A percentile compares a stretch with the other conserved stretches of the same genome.
Evolutionary conservation across 2,113 vertebrate species (phyloP).

Genomic region (Stegastes partitus): DNA sequence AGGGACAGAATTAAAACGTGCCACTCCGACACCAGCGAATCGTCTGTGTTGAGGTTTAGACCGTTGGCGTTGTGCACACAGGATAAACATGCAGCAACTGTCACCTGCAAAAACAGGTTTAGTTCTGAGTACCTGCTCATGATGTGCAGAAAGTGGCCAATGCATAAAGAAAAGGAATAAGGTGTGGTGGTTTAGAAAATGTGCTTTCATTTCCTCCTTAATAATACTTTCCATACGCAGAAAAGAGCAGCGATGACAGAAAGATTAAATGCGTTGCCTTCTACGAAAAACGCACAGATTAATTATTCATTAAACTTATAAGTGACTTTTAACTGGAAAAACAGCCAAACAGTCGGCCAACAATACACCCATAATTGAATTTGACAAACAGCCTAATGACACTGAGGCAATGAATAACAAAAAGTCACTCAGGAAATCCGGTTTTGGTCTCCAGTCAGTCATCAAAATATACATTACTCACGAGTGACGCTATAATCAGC

Average conservation of each 20-base stretch:
- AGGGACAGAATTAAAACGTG: constrained; percentile 10
- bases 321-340: constrained; percentile 45
- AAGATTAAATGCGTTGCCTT: constrained; percentile 37
- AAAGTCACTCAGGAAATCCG: constrained; percentile 49
- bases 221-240: constrained; percentile 42
- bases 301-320: constrained; percentile 38
- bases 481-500: constrained; percentile 47
- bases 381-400: constrained; percentile 55
- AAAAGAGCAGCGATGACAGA: constrained; percentile 39
- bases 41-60: constrained; percentile 9
- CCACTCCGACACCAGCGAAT: background rate
- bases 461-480: constrained; percentile 66
- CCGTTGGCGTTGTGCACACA: background rate
- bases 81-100: background rate
- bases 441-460: constrained; percentile 41
- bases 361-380: constrained; percentile 33
- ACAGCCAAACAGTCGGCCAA: constrained; percentile 30
- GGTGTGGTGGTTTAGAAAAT: constrained; percentile 36
- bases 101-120: background rate
- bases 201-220: constrained; percentile 43
- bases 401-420: constrained; percentile 60
- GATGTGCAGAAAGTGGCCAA: constrained; percentile 1
- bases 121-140: background rate
- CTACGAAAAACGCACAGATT: constrained; percentile 18
- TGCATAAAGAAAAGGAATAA: constrained; percentile 28